Evolutionary conservation across 1,140 invertebrate species (phyloP).

Genomic region (Sarcophaga peregrina): DNA sequence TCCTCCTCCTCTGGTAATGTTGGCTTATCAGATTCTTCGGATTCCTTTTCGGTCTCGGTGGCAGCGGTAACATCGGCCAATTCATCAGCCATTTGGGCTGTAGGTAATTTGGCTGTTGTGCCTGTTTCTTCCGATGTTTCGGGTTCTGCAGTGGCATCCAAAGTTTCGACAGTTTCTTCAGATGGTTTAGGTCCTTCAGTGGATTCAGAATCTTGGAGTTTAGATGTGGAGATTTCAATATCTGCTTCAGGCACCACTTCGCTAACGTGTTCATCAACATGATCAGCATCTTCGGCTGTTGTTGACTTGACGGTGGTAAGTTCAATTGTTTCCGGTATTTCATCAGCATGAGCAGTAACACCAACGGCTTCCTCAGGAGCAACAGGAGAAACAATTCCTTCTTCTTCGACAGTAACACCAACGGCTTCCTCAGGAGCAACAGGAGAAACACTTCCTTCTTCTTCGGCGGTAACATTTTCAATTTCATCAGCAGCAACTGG

Average conservation of each 20-base stretch:
- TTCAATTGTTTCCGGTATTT: slow-evolving; percentile 3
- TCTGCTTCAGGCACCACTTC: not conserved
- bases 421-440: not conserved
- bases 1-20: not conserved
- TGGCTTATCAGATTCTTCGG: not conserved
- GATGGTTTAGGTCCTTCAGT: slow-evolving; percentile 6
- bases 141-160: not conserved
- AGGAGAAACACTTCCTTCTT: not conserved
- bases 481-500: slow-evolving; percentile 6
- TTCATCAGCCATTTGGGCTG: not conserved
- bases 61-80: not conserved
- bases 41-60: not conserved
- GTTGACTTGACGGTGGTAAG: not conserved
- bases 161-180: not conserved
- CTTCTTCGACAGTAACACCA: slow-evolving; percentile 43
- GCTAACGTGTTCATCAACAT: not conserved
- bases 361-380: not conserved
- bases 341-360: not conserved
- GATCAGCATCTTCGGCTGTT: not conserved
- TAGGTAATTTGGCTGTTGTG: not conserved
- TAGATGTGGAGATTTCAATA: not conserved
- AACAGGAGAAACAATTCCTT: slow-evolving; percentile 37
- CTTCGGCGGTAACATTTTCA: slow-evolving; percentile 2
- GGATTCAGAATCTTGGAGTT: slow-evolving; percentile 10
- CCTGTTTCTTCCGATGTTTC: slow-evolving; percentile 4